phyloP scores from a whole-genome alignment of 2,888 invertebrate species.

The Lottia gigantea region DNA sequence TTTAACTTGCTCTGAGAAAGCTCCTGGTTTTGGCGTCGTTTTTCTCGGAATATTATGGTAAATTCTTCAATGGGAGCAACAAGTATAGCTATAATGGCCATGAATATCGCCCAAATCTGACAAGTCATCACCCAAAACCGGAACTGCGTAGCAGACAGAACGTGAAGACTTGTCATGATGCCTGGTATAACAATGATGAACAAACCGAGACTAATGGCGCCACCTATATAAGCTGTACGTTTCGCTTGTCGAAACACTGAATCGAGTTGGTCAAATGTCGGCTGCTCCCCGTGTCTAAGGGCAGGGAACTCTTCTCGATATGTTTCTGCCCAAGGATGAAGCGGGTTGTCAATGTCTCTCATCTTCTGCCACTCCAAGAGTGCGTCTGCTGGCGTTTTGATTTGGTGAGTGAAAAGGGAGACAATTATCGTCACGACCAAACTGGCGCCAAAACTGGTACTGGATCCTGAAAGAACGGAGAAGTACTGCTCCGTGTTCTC shows the following conservation, averaged over 20 bases:
- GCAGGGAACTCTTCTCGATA: constrained; percentile 48
- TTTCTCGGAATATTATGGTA: constrained; percentile 36
- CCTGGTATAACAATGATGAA: constrained; percentile 50
- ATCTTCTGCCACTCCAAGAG: constrained; percentile 48
- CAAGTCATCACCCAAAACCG: constrained; percentile 42
- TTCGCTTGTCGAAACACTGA: constrained; percentile 44
- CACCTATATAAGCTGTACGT: constrained; percentile 46
- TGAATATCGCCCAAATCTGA: constrained; percentile 45
- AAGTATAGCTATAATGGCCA: constrained; percentile 45
- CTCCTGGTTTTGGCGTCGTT: constrained; percentile 30
- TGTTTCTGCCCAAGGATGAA: constrained; percentile 48
- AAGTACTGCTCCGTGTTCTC: constrained; percentile 45
- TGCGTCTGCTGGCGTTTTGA: constrained; percentile 35
- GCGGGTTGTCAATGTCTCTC: constrained; percentile 54
- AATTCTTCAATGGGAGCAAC: constrained; percentile 50
- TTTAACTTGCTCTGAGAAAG: constrained; percentile 6
- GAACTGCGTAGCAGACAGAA: constrained; percentile 42
- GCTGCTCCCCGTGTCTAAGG: constrained; percentile 35
- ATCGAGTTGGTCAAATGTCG: constrained; percentile 41
- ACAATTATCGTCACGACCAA: constrained; percentile 51
- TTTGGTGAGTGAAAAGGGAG: constrained; percentile 47
- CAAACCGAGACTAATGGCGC: constrained; percentile 36
- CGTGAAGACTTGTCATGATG: constrained; percentile 46
- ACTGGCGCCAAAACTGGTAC: constrained; percentile 45
- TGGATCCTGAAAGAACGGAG: constrained; percentile 53